Evolutionary conservation across 2,797 vertebrate species (phyloP).

Genomic region (Catharus ustulatus): DNA sequence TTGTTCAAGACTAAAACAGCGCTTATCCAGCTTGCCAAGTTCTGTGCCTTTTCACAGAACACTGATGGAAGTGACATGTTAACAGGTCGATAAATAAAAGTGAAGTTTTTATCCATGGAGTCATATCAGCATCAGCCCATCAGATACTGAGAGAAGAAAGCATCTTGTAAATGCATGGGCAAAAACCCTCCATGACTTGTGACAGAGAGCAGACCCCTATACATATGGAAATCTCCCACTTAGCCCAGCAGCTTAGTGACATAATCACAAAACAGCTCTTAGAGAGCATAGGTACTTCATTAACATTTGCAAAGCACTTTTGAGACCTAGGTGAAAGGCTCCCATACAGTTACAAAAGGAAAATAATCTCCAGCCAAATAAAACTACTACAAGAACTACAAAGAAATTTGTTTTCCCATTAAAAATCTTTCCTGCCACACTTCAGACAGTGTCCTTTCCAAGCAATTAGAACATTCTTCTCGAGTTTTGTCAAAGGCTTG

Average conservation of each 20-base stretch:
- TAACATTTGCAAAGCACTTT: conserved; percentile 21
- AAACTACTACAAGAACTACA: not conserved
- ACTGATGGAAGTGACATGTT: not conserved
- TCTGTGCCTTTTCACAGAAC: not conserved
- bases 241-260: not conserved
- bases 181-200: not conserved
- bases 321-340: not conserved
- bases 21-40: not conserved
- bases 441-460: not conserved
- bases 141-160: not conserved
- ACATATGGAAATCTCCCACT: not conserved
- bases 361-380: not conserved
- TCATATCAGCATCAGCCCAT: not conserved
- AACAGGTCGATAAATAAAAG: not conserved
- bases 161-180: not conserved
- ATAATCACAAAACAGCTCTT: not conserved
- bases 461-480: not conserved
- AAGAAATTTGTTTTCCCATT: not conserved
- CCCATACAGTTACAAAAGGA: not conserved
- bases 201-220: not conserved
- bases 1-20: not conserved
- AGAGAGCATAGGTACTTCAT: not conserved
- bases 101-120: not conserved
- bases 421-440: not conserved
- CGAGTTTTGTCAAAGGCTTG: not conserved